Evolutionary conservation across 2,888 invertebrate species (phyloP).

Genomic region (Brachyptera putata): DNA sequence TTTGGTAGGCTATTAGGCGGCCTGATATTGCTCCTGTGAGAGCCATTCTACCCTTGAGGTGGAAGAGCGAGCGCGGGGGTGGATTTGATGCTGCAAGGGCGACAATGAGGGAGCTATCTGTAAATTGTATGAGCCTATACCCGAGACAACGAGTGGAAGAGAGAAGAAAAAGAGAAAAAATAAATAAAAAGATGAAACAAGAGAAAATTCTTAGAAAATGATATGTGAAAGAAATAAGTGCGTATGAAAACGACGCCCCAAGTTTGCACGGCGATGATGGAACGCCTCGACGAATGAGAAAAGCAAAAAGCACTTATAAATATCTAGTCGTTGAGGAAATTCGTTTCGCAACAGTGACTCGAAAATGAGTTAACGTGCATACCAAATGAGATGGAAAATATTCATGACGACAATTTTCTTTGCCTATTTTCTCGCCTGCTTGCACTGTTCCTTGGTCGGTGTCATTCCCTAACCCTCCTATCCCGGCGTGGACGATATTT

Average conservation of each 20-base stretch:
- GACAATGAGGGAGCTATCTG: slow-evolving; percentile 16
- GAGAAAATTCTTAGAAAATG: no score
- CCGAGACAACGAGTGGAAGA: slow-evolving; percentile 21
- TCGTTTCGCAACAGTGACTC: no score
- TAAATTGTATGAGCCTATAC: slow-evolving; percentile 15
- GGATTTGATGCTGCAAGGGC: slow-evolving; percentile 8
- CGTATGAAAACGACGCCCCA: neutral
- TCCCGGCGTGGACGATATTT: no score
- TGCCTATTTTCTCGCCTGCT: no score
- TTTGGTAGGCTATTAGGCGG: slow-evolving; percentile 65
- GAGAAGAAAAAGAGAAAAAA: slow-evolving; percentile 33
- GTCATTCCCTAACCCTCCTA: no score
- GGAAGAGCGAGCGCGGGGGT: slow-evolving; percentile 19
- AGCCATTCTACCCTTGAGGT: slow-evolving; percentile 41
- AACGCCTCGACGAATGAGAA: slow-evolving; percentile 21
- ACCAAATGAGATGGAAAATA: slow-evolving; percentile 17
- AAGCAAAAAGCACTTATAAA: slow-evolving; percentile 31
- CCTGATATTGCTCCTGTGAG: slow-evolving; percentile 52
- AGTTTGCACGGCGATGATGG: slow-evolving; percentile 1
- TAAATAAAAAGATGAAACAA: slow-evolving; percentile 19
- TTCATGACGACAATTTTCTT: no score
- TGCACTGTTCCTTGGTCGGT: no score
- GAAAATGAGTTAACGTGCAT: slow-evolving; percentile 27
- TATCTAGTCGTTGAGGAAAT: no score
- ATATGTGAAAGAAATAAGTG: slow-evolving; percentile 17